A percentile compares a stretch with the other conserved stretches of the same genome.
phyloP scores from a whole-genome alignment of 2,888 invertebrate species.

The Meganola albula region DNA sequence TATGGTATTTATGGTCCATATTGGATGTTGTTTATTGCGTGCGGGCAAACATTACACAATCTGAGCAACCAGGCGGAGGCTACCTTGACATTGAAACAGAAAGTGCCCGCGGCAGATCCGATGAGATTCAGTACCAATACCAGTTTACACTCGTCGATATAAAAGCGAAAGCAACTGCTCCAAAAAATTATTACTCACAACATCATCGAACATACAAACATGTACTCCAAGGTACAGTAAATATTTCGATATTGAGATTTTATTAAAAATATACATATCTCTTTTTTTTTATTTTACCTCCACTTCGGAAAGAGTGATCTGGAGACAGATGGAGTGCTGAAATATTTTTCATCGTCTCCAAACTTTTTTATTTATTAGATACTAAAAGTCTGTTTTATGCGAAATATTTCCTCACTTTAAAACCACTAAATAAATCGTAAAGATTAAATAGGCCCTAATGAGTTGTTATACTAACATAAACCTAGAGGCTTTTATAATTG shows the following conservation, averaged over 20 bases:
- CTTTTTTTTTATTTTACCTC: too few species aligned
- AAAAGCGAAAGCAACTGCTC: constrained; percentile 62
- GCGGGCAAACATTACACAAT: constrained; percentile 36
- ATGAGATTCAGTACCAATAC: constrained; percentile 46
- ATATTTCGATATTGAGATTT: constrained; percentile 20
- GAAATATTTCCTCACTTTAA: too few species aligned
- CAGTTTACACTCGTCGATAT: constrained; percentile 55
- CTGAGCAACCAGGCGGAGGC: constrained; percentile 29
- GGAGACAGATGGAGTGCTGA: too few species aligned
- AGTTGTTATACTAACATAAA: too few species aligned
- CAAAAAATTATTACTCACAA: constrained; percentile 59
- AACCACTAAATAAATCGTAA: too few species aligned
- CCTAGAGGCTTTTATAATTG: too few species aligned
- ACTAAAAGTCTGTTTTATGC: too few species aligned
- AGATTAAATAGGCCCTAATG: too few species aligned
- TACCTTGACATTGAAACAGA: constrained; percentile 66
- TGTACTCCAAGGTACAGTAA: constrained; percentile 65
- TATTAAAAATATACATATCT: background rate
- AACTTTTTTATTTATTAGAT: too few species aligned
- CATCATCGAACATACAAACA: constrained; percentile 58
- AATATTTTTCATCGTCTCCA: too few species aligned
- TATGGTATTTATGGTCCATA: constrained; percentile 13
- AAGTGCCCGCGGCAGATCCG: constrained; percentile 43
- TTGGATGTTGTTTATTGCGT: constrained; percentile 12
- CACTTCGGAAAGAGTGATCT: too few species aligned